Evolutionary conservation across 2,888 invertebrate species (phyloP).

Genomic region (Loripinus fragilis): DNA sequence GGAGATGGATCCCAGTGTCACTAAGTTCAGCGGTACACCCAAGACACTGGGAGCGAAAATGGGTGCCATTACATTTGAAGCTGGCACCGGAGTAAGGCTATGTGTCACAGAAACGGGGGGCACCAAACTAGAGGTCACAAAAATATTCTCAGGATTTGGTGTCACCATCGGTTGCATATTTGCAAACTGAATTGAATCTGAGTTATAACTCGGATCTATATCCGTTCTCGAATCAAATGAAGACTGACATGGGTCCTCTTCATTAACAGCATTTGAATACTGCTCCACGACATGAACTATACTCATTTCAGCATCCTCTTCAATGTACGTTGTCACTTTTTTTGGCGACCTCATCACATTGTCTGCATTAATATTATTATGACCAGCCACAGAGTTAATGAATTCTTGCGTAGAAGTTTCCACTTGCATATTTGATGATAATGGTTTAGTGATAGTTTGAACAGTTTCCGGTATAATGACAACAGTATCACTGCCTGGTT

Average conservation of each 20-base stretch:
- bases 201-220: background rate
- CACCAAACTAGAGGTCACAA: background rate
- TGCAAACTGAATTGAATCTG: background rate
- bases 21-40: background rate
- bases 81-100: background rate
- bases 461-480: too few species aligned
- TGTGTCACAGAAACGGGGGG: background rate
- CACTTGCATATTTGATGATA: background rate
- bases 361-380: background rate
- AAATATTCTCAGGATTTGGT: background rate
- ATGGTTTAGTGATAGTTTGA: too few species aligned
- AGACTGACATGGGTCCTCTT: background rate
- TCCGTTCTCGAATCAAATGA: background rate
- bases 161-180: background rate
- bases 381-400: background rate
- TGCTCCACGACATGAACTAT: slow-evolving; percentile 1
- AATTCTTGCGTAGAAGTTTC: background rate
- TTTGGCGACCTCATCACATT: background rate
- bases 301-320: background rate
- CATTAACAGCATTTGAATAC: background rate
- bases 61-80: background rate
- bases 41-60: background rate
- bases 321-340: background rate
- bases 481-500: too few species aligned
- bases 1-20: background rate